Conservation (phyloP, 2,888 invertebrate genomes). For the Tigriopus californicus region DNA sequence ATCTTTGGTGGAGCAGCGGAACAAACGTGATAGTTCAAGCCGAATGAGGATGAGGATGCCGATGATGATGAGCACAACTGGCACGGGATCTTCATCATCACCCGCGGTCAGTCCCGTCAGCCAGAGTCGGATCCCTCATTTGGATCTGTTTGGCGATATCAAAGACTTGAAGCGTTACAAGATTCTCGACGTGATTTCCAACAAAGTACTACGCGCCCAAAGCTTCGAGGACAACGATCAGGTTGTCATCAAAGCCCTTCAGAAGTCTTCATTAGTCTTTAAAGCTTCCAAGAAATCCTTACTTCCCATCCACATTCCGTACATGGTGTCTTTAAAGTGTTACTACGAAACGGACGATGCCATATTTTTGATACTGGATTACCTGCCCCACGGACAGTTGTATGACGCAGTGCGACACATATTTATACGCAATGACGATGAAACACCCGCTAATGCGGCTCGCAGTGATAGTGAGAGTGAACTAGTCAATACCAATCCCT, state of each 20-base stretch:
- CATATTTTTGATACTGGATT: background rate
- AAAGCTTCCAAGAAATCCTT: background rate
- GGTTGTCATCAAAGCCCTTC: constrained; percentile 5
- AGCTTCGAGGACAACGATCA: background rate
- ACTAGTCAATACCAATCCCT: too few relatives aligned
- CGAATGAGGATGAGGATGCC: background rate
- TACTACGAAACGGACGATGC: constrained; percentile 11
- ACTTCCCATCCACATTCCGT: constrained; percentile 10
- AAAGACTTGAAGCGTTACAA: constrained; percentile 3
- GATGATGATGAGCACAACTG: background rate
- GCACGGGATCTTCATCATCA: background rate
- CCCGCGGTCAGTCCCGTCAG: background rate
- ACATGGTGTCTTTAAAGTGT: background rate
- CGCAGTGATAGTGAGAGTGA: too few relatives aligned
- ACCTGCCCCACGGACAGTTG: background rate
- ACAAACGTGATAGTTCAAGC: background rate
- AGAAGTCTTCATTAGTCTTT: background rate
- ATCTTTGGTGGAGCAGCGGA: background rate
- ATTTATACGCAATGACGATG: too few relatives aligned
- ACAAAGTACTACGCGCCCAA: background rate
- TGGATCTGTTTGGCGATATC: constrained; percentile 9
- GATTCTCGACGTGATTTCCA: background rate
- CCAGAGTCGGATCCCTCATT: background rate
- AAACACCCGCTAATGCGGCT: too few relatives aligned
- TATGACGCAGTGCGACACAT: background rate